A percentile compares a stretch with the other conserved stretches of the same genome.
phyloP scores from a whole-genome alignment of 2,113 vertebrate genomes.

The Seriola quinqueradiata region DNA sequence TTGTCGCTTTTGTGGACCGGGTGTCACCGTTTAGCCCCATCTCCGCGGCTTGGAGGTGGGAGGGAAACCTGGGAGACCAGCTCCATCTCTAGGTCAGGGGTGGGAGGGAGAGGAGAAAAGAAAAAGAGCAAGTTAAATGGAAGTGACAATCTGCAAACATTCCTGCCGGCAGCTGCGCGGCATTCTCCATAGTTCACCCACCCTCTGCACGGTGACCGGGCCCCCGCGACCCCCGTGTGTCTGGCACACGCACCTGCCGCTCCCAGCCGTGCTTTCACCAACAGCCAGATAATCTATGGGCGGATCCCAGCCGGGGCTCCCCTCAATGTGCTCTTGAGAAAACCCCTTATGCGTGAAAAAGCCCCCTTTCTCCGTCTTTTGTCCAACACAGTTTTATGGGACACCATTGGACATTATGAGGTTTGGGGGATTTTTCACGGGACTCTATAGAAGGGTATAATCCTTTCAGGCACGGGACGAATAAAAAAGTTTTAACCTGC shows the following conservation, averaged over 20 bases:
- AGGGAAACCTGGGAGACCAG: slow-evolving; percentile 61
- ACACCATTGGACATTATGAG: slow-evolving; percentile 92
- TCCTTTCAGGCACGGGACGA: slow-evolving; percentile 88
- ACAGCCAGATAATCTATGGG: slow-evolving; percentile 92
- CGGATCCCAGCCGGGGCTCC: slow-evolving; percentile 82
- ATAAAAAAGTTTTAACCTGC: slow-evolving; percentile 89
- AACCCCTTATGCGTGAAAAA: slow-evolving; percentile 90
- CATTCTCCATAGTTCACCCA: slow-evolving; percentile 77
- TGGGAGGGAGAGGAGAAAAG: slow-evolving; percentile 26
- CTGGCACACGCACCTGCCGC: slow-evolving; percentile 87
- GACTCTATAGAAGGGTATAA: slow-evolving; percentile 91
- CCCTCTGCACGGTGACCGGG: slow-evolving; percentile 68
- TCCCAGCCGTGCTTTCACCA: slow-evolving; percentile 88
- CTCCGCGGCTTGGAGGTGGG: slow-evolving; percentile 55
- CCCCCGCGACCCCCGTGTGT: slow-evolving; percentile 74
- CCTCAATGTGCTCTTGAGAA: slow-evolving; percentile 89
- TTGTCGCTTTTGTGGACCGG: slow-evolving; percentile 76
- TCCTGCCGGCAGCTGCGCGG: slow-evolving; percentile 83
- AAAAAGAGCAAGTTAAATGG: slow-evolving; percentile 85
- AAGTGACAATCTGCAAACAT: slow-evolving; percentile 85
- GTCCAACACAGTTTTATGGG: slow-evolving; percentile 91
- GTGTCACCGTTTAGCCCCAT: slow-evolving; percentile 83
- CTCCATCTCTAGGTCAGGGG: slow-evolving; percentile 58
- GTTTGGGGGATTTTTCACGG: slow-evolving; percentile 90
- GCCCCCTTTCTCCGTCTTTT: slow-evolving; percentile 85